These are phyloP conservation scores for Toxotes chatareus DNA, from an alignment of 2,113 vertebrate genomes.

Conservation along the genomic window DNA sequence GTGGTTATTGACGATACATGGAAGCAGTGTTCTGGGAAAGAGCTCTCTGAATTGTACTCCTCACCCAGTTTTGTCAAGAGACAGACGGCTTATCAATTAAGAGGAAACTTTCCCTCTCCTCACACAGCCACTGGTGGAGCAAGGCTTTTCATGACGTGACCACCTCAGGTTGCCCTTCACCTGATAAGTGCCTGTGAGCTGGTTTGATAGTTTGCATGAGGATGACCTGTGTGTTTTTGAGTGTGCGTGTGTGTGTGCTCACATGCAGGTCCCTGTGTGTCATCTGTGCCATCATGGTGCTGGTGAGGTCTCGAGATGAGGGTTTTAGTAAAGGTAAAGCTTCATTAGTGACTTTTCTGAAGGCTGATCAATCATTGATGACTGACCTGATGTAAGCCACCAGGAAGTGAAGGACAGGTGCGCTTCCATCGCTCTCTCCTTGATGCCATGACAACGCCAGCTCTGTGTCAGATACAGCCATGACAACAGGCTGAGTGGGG, in stretches of 20 bases:
- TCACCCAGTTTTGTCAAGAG: background rate
- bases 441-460: slow-evolving; percentile 94
- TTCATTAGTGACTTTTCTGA: background rate
- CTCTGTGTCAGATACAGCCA: slow-evolving; percentile 93
- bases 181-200: background rate
- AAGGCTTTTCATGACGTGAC: background rate
- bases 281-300: background rate
- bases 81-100: background rate
- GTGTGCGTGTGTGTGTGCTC: background rate
- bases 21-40: background rate
- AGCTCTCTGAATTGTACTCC: background rate
- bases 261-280: background rate
- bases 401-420: slow-evolving; percentile 88
- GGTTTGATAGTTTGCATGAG: background rate
- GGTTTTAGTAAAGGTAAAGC: background rate
- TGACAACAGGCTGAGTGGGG: slow-evolving; percentile 86
- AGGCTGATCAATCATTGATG: background rate
- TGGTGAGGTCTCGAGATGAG: background rate
- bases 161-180: background rate
- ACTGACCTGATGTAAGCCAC: slow-evolving; percentile 93
- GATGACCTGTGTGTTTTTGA: background rate
- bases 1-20: background rate
- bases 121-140: background rate
- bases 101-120: background rate
- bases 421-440: slow-evolving; percentile 86